These are phyloP conservation scores for Bothrops jararaca DNA, from an alignment of 2,113 vertebrate species.

Conservation along the genomic window DNA sequence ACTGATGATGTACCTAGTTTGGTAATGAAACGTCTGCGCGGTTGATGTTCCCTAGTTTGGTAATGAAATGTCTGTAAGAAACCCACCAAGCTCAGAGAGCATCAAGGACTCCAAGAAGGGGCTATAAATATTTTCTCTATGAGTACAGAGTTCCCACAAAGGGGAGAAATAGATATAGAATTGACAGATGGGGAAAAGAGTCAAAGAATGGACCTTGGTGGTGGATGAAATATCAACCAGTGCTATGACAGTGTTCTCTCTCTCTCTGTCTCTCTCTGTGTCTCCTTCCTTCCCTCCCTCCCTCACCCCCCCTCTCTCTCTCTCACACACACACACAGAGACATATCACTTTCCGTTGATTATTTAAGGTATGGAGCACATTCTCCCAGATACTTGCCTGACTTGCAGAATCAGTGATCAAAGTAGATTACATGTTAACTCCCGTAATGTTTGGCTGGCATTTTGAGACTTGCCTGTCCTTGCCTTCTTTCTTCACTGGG, in stretches of 20 bases:
- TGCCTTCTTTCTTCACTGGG: neutral
- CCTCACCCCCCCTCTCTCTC: no score
- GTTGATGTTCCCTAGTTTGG: neutral
- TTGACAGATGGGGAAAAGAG: neutral
- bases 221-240: neutral
- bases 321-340: neutral
- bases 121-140: neutral
- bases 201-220: neutral
- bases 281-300: neutral
- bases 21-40: neutral
- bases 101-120: neutral
- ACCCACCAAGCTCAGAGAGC: neutral
- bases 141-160: neutral
- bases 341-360: neutral
- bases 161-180: neutral
- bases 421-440: slow-evolving; percentile 3
- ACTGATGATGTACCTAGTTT: neutral
- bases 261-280: no score
- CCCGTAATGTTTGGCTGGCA: neutral
- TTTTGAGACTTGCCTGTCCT: neutral
- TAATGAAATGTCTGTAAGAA: neutral
- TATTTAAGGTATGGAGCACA: neutral
- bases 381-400: neutral
- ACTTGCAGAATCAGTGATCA: slow-evolving; percentile 20
- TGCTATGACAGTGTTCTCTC: no score